Evolutionary conservation across 2,113 vertebrate genomes (phyloP).

Genomic region (Theropithecus gelada): DNA sequence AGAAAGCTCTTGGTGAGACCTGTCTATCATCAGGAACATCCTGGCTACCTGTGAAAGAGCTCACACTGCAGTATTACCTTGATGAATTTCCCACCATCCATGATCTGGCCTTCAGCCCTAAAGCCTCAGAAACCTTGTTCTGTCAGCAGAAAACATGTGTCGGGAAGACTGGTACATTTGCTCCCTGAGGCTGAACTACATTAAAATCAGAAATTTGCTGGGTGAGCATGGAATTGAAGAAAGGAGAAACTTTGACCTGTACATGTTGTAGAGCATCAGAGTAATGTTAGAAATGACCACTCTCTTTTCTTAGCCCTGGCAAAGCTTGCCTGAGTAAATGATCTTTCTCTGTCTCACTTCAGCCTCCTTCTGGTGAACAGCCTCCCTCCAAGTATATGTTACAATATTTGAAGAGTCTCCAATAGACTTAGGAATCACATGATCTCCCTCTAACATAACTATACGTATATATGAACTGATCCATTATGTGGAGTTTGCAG

Average conservation of each 20-base stretch:
- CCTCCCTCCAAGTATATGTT: neutral
- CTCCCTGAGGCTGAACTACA: neutral
- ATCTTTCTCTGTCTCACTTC: neutral
- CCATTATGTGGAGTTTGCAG: neutral
- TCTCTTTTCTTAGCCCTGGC: neutral
- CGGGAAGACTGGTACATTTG: neutral
- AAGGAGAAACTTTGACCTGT: neutral
- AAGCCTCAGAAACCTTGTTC: conserved; percentile 7
- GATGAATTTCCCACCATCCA: neutral
- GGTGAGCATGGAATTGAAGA: neutral
- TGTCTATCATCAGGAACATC: neutral
- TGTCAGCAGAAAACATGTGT: neutral
- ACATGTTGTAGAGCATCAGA: neutral
- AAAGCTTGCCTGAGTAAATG: neutral
- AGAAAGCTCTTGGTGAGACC: neutral
- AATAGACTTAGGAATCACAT: neutral
- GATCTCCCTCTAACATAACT: neutral
- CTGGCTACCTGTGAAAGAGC: neutral
- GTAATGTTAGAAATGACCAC: neutral
- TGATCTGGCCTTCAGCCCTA: neutral
- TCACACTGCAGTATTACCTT: neutral
- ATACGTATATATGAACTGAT: neutral
- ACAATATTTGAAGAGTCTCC: neutral
- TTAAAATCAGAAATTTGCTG: neutral
- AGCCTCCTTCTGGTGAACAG: neutral